phyloP scores from a whole-genome alignment of 2,888 invertebrate species.

The Endotricha flammealis region DNA sequence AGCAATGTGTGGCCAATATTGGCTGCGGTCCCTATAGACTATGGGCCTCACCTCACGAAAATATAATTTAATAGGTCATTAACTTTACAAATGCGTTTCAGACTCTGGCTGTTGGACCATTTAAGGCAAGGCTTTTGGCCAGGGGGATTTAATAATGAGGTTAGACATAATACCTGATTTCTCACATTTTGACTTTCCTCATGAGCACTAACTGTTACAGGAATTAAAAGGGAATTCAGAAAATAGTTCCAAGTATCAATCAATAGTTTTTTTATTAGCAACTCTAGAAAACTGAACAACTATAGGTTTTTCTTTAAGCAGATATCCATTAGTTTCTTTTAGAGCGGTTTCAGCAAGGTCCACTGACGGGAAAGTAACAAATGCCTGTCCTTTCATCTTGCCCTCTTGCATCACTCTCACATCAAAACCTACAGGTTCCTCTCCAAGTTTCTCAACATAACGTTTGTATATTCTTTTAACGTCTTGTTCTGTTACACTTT shows the following conservation, averaged over 20 bases:
- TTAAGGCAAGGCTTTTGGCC: too few species aligned
- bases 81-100: too few species aligned
- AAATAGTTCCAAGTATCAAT: slow-evolving; percentile 27
- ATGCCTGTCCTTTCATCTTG: slow-evolving; percentile 97
- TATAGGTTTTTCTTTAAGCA: slow-evolving; percentile 92
- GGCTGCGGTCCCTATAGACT: too few species aligned
- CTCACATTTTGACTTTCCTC: too few species aligned
- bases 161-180: too few species aligned
- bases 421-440: slow-evolving; percentile 75
- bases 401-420: slow-evolving; percentile 95
- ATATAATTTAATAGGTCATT: too few species aligned
- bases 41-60: too few species aligned
- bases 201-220: too few species aligned
- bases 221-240: too few species aligned
- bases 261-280: slow-evolving; percentile 63
- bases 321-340: slow-evolving; percentile 90
- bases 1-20: too few species aligned
- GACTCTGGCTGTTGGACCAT: too few species aligned
- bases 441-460: slow-evolving; percentile 69
- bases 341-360: slow-evolving; percentile 85
- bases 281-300: slow-evolving; percentile 89
- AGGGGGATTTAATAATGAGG: too few species aligned
- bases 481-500: slow-evolving; percentile 86
- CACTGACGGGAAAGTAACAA: slow-evolving; percentile 88
- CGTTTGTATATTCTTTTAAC: slow-evolving; percentile 86